A percentile compares a stretch with the other conserved stretches of the same genome.
Evolutionary conservation across 2,113 vertebrate species (phyloP).

Genomic region (Strix uralensis): DNA sequence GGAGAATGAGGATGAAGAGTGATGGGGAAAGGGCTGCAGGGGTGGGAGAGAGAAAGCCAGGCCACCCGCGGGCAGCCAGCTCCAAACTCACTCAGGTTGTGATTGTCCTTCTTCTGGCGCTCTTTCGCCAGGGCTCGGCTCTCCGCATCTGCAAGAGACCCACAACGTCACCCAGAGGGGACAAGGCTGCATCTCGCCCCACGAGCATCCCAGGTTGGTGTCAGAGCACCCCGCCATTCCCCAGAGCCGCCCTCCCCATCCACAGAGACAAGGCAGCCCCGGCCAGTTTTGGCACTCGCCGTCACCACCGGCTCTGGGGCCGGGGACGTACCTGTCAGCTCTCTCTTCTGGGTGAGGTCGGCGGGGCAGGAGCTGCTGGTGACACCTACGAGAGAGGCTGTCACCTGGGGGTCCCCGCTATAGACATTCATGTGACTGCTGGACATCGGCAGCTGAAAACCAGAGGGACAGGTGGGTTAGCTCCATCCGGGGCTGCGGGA

Average conservation of each 20-base stretch:
- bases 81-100: conserved; percentile 90
- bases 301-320: neutral
- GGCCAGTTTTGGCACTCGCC: fast-evolving
- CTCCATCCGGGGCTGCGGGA: neutral
- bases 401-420: conserved; percentile 86
- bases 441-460: conserved; percentile 89
- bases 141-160: conserved; percentile 83
- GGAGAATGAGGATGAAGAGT: neutral
- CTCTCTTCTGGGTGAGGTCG: conserved; percentile 91
- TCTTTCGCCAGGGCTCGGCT: conserved; percentile 92
- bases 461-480: neutral
- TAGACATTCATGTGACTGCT: conserved; percentile 97
- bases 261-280: neutral
- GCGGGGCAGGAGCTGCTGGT: conserved; percentile 98
- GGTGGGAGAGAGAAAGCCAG: neutral
- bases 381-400: conserved; percentile 86
- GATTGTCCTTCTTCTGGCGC: conserved; percentile 98
- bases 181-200: neutral
- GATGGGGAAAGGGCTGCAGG: neutral
- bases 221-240: fast-evolving
- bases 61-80: neutral
- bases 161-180: neutral
- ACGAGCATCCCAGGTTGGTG: fast-evolving
- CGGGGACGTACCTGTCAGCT: conserved; percentile 82
- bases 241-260: neutral